A percentile compares a stretch with the other conserved stretches of the same genome.
These are phyloP conservation scores for Corythornis cristatus DNA, from an alignment of 2,113 vertebrate genomes.

Conservation along the genomic window DNA sequence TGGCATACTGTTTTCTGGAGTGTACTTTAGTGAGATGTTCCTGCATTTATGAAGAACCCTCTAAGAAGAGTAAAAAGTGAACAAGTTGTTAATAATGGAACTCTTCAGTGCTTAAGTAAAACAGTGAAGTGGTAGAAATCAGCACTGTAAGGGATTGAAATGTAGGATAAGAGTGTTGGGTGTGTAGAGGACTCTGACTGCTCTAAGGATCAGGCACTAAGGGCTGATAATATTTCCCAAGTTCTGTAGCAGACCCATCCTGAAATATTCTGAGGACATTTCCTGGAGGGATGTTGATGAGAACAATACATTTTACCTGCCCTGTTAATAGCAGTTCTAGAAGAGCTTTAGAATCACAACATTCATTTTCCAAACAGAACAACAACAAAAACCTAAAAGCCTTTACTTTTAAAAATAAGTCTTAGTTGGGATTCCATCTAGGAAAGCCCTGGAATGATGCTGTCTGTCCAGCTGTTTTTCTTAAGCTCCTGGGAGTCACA, in stretches of 20 bases:
- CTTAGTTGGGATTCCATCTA: not conserved
- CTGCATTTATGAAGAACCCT: not conserved
- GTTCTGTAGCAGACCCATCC: not conserved
- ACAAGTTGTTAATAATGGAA: not conserved
- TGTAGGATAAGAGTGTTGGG: not conserved
- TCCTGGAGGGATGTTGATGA: not conserved
- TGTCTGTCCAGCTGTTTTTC: not conserved
- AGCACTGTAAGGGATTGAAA: not conserved
- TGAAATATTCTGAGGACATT: not conserved
- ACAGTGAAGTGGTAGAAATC: not conserved
- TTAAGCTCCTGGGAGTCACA: not conserved
- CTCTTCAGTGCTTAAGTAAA: not conserved
- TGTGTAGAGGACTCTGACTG: not conserved
- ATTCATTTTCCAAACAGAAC: not conserved
- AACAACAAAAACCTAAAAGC: not conserved
- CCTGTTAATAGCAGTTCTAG: not conserved
- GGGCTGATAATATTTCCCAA: not conserved
- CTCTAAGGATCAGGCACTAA: not conserved
- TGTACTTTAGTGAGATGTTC: not conserved
- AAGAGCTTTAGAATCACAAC: not conserved
- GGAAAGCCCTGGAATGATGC: not conserved
- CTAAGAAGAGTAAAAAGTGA: not conserved
- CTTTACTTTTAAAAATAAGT: not conserved
- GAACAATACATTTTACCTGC: not conserved
- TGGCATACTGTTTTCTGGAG: not conserved